These are phyloP conservation scores for Macropis europaea DNA, from an alignment of 2,888 invertebrate genomes.

Conservation along the genomic window DNA sequence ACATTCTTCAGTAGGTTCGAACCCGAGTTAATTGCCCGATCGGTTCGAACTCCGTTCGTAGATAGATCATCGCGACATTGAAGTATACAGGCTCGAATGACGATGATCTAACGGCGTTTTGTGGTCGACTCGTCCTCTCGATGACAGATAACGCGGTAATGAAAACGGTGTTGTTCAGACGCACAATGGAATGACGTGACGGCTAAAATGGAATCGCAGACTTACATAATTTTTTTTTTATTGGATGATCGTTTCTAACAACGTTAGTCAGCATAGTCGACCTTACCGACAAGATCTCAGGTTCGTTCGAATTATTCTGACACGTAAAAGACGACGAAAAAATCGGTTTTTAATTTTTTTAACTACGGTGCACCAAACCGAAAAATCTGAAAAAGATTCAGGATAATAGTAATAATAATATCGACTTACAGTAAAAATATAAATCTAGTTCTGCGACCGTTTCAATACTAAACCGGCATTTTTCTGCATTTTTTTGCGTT, in stretches of 20 bases:
- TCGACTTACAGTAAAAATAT: no score
- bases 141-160: conserved; percentile 36
- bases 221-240: conserved; percentile 20
- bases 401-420: no score
- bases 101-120: conserved; percentile 21
- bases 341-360: no score
- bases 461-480: no score
- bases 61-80: conserved; percentile 6
- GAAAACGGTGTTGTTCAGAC: conserved; percentile 43
- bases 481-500: no score
- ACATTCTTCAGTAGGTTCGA: no score
- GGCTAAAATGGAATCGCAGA: conserved; percentile 3
- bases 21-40: conserved; percentile 30
- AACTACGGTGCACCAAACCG: no score
- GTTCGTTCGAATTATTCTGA: no score
- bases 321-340: no score
- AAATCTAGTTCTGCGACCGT: no score
- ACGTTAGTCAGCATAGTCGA: background rate
- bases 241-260: conserved; percentile 9
- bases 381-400: no score
- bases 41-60: background rate
- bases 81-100: conserved; percentile 6
- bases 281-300: no score
- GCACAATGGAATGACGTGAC: conserved; percentile 37
- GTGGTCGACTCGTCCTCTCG: conserved; percentile 1